Evolutionary conservation across 2,113 vertebrate species (phyloP).

Genomic region (Sarotherodon lohbergeri): DNA sequence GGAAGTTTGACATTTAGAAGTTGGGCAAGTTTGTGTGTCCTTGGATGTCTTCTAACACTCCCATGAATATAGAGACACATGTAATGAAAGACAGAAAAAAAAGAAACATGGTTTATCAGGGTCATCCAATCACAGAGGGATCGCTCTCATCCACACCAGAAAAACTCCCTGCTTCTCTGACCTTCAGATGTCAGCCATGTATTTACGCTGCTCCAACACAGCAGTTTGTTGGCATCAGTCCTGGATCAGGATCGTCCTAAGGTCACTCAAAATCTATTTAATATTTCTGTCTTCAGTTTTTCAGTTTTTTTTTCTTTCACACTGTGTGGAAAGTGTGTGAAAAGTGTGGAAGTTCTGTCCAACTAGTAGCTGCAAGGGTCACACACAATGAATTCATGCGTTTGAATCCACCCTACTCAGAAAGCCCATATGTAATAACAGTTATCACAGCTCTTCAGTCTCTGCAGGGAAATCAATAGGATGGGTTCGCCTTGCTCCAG

Average conservation of each 20-base stretch:
- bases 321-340: neutral
- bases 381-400: neutral
- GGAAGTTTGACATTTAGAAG: neutral
- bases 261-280: neutral
- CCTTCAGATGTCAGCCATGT: constrained; percentile 12
- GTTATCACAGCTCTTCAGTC: constrained; percentile 9
- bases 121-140: constrained; percentile 14
- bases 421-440: neutral
- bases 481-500: neutral
- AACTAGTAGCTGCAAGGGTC: neutral
- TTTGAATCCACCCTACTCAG: neutral
- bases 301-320: neutral
- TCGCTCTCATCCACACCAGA: neutral
- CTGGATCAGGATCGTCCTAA: neutral
- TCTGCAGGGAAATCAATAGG: neutral
- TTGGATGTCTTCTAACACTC: neutral
- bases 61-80: neutral
- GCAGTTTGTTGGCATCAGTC: neutral
- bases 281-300: neutral
- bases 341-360: neutral
- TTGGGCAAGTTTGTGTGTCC: neutral
- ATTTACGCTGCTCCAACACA: neutral
- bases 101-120: neutral
- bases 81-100: neutral
- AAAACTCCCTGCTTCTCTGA: neutral